These are phyloP conservation scores for Solea solea DNA, from an alignment of 2,113 vertebrate species.

Conservation along the genomic window DNA sequence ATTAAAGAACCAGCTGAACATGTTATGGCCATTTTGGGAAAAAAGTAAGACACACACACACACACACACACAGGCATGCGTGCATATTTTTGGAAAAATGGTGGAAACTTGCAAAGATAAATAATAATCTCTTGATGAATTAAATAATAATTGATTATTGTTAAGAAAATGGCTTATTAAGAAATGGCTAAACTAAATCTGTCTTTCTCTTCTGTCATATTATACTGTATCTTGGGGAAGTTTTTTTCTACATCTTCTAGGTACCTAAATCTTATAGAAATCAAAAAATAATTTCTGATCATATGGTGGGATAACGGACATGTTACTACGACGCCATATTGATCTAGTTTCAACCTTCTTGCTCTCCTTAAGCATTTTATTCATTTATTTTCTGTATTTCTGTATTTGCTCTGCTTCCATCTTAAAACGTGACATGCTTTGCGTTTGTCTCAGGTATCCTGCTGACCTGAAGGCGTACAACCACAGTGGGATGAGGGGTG, in stretches of 20 bases:
- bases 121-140: no score
- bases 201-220: no score
- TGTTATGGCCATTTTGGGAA: conserved; percentile 88
- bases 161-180: no score
- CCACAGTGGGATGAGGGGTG: conserved; percentile 83
- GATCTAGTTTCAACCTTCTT: not conserved
- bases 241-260: not conserved
- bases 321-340: not conserved
- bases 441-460: conserved; percentile 82
- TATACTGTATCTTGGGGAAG: no score
- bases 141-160: no score
- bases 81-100: no score
- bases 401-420: not conserved
- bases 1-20: conserved; percentile 86
- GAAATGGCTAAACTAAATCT: no score
- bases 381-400: not conserved
- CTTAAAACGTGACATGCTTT: not conserved
- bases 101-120: no score
- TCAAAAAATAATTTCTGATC: not conserved
- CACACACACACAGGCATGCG: not conserved
- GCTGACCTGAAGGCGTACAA: conserved; percentile 78
- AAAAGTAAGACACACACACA: conserved; percentile 73
- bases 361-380: not conserved
- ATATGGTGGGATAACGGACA: not conserved
- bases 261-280: not conserved